Conservation (phyloP, 2,797 vertebrate species). For the Propithecus deckenii region DNA sequence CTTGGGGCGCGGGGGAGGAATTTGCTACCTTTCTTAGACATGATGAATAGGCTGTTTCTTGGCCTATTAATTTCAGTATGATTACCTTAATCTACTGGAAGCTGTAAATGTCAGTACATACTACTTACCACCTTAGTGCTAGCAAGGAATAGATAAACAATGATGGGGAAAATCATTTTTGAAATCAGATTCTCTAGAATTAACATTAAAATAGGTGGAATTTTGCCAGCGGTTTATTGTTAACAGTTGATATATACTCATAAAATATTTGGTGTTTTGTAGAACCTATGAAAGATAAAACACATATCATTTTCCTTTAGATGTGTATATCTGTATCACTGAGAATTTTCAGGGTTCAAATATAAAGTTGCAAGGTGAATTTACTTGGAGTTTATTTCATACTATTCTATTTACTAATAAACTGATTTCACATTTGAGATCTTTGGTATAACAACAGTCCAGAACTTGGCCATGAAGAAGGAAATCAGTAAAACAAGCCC, state of each 20-base stretch:
- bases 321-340: slow-evolving; percentile 8
- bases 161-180: background rate
- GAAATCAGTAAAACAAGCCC: slow-evolving; percentile 16
- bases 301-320: background rate
- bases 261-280: slow-evolving; percentile 41
- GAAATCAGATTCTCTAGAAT: slow-evolving; percentile 38
- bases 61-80: slow-evolving; percentile 46
- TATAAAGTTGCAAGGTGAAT: slow-evolving; percentile 45
- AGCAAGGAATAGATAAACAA: slow-evolving; percentile 53
- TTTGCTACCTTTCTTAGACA: slow-evolving; percentile 53
- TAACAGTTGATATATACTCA: slow-evolving; percentile 45
- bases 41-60: slow-evolving; percentile 63
- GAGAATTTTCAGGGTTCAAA: background rate
- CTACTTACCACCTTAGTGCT: slow-evolving; percentile 6
- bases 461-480: background rate
- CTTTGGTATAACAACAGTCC: slow-evolving; percentile 13
- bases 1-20: background rate
- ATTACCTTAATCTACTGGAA: slow-evolving; percentile 50
- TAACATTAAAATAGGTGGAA: slow-evolving; percentile 37
- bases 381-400: slow-evolving; percentile 31
- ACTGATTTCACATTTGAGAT: slow-evolving; percentile 19
- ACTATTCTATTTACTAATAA: slow-evolving; percentile 30
- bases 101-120: slow-evolving; percentile 41
- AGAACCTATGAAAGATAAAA: slow-evolving; percentile 27
- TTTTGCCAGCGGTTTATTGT: slow-evolving; percentile 31